phyloP scores from a whole-genome alignment of 2,888 invertebrate species.

The Latrodectus elegans region DNA sequence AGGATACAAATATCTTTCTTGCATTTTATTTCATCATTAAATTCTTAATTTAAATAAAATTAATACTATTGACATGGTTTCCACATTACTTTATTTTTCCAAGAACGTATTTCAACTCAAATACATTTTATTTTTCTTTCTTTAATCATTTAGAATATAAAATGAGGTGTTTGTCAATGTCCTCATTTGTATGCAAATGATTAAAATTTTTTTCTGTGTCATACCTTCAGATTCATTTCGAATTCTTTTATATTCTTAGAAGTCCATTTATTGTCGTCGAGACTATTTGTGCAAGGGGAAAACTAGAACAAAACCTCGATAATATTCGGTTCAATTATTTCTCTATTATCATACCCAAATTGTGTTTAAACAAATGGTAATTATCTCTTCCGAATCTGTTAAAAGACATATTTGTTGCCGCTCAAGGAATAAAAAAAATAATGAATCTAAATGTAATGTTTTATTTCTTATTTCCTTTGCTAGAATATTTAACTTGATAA shows the following conservation, averaged over 20 bases:
- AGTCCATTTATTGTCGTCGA: conserved; percentile 22
- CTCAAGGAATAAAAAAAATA: background rate
- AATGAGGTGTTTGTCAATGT: conserved; percentile 37
- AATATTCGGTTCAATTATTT: conserved; percentile 41
- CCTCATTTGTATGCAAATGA: conserved; percentile 62
- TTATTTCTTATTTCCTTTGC: background rate
- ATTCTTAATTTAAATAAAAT: conserved; percentile 52
- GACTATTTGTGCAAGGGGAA: conserved; percentile 14
- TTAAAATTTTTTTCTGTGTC: conserved; percentile 14
- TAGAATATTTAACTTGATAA: background rate
- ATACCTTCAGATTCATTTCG: conserved; percentile 26
- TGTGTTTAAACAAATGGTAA: conserved; percentile 29
- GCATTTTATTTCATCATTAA: conserved; percentile 14
- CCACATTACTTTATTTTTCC: background rate
- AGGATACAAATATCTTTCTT: conserved; percentile 23
- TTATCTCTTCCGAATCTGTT: conserved; percentile 27
- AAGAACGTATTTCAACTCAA: conserved; percentile 33
- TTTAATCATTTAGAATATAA: conserved; percentile 29
- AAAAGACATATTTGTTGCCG: conserved; percentile 10
- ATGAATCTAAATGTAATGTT: background rate
- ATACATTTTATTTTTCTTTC: conserved; percentile 31
- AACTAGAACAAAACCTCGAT: conserved; percentile 15
- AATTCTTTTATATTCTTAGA: conserved; percentile 42
- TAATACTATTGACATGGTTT: conserved; percentile 8
- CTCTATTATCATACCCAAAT: conserved; percentile 25